Conservation (phyloP, 2,888 invertebrate species). For the Euplexia lucipara region DNA sequence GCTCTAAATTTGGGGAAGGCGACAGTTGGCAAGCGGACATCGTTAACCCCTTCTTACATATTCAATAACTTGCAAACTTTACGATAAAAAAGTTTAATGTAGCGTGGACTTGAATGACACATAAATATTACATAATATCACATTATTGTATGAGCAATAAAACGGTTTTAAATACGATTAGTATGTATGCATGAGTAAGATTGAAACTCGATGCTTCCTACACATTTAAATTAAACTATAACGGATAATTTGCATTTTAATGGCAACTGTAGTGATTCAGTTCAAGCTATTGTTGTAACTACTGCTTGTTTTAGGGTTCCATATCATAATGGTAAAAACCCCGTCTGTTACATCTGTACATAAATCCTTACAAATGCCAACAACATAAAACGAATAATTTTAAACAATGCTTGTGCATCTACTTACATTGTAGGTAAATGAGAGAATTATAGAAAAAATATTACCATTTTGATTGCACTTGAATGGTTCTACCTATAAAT, state of each 20-base stretch:
- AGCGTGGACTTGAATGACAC: constrained; percentile 8
- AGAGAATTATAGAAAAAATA: too few species aligned
- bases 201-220: constrained; percentile 6
- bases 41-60: constrained; percentile 48
- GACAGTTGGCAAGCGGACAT: constrained; percentile 60
- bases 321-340: constrained; percentile 1
- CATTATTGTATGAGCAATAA: constrained; percentile 11
- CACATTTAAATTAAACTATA: constrained; percentile 30
- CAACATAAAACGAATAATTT: too few species aligned
- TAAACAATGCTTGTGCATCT: too few species aligned
- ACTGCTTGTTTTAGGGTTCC: constrained; percentile 26
- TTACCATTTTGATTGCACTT: too few species aligned
- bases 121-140: constrained; percentile 22
- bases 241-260: constrained; percentile 45
- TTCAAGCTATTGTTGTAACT: constrained; percentile 38
- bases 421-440: too few species aligned
- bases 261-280: constrained; percentile 37
- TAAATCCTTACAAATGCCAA: too few species aligned
- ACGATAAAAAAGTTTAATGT: constrained; percentile 24
- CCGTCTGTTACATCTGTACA: too few species aligned
- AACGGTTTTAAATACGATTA: constrained; percentile 2
- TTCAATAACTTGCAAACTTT: constrained; percentile 24
- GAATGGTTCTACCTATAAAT: too few species aligned
- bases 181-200: constrained; percentile 23
- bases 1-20: constrained; percentile 43